A percentile compares a stretch with the other conserved stretches of the same genome.
Conservation (phyloP, 2,113 vertebrate genomes). For the Rhagologus leucostigma region DNA sequence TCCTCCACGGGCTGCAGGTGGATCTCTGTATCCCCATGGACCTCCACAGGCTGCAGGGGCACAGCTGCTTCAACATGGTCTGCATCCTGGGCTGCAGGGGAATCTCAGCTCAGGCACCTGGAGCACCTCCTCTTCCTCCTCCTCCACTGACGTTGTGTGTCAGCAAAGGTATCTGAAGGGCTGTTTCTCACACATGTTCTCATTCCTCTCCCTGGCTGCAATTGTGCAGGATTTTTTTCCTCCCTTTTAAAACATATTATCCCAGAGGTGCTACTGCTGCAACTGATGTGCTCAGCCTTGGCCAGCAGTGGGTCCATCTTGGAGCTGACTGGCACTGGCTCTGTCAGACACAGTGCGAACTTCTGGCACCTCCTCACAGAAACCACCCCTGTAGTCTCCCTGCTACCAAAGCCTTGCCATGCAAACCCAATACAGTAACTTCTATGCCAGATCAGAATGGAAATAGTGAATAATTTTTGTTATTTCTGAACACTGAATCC, state of each 20-base stretch:
- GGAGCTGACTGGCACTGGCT: neutral
- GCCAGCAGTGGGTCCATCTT: neutral
- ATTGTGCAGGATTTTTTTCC: neutral
- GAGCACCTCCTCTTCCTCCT: neutral
- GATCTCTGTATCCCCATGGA: neutral
- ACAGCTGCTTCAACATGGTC: neutral
- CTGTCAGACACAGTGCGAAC: neutral
- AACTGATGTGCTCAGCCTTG: neutral
- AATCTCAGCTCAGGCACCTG: neutral
- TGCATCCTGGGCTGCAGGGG: neutral
- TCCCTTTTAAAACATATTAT: neutral
- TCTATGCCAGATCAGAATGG: neutral
- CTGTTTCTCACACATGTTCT: neutral
- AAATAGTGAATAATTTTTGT: neutral
- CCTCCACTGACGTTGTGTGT: neutral
- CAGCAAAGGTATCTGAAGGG: neutral
- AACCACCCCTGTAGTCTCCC: too few relatives aligned
- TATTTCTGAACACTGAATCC: neutral
- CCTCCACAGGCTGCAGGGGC: neutral
- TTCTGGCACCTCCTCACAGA: neutral
- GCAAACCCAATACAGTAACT: neutral
- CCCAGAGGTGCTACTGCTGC: neutral
- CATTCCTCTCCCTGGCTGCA: neutral
- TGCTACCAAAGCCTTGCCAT: neutral
- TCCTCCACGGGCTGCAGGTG: neutral